Conservation (phyloP, 2,113 vertebrate species). For the Cygnus atratus region DNA sequence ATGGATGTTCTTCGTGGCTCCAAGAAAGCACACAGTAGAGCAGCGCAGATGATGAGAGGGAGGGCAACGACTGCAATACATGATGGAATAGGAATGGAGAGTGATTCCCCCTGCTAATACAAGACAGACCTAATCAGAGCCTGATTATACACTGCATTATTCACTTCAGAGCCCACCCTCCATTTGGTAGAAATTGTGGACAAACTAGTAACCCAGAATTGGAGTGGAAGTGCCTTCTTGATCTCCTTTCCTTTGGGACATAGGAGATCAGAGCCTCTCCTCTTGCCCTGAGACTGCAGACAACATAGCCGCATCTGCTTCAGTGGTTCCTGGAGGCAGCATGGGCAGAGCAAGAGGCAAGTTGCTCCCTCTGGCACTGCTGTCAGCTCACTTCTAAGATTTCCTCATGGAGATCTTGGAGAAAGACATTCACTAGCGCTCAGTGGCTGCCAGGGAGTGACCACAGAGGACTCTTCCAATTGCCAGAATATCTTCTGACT, state of each 20-base stretch:
- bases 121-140: background rate
- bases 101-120: background rate
- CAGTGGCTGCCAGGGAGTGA: background rate
- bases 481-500: background rate
- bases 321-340: background rate
- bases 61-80: background rate
- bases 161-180: background rate
- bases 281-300: background rate
- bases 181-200: background rate
- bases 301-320: background rate
- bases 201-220: background rate
- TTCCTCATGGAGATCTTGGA: background rate
- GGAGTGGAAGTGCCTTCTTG: background rate
- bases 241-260: background rate
- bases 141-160: background rate
- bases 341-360: background rate
- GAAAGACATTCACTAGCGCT: background rate
- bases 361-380: background rate
- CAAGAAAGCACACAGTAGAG: background rate
- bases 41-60: background rate
- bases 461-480: background rate
- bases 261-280: background rate
- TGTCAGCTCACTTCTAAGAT: background rate
- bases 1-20: background rate
- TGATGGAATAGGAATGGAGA: background rate